These are phyloP conservation scores for Mystacides longicornis DNA, from an alignment of 2,888 invertebrate genomes.

Conservation along the genomic window DNA sequence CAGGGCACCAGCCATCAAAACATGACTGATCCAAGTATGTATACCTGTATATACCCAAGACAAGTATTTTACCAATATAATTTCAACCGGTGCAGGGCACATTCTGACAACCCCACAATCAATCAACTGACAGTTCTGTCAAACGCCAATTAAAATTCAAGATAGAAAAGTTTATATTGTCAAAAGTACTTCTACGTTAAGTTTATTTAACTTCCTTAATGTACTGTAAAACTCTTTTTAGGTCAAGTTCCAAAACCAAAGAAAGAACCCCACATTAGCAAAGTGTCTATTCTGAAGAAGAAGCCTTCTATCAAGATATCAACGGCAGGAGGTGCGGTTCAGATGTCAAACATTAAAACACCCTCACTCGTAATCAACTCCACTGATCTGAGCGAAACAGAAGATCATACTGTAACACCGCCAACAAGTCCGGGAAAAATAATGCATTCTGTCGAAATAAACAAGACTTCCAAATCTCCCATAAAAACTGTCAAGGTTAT, in stretches of 20 bases:
- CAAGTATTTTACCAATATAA: no score
- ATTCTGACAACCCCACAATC: no score
- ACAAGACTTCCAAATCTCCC: slow-evolving; percentile 28
- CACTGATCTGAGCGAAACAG: slow-evolving; percentile 54
- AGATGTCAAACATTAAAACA: slow-evolving; percentile 35
- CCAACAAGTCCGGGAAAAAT: slow-evolving; percentile 40
- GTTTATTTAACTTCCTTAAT: neutral
- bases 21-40: slow-evolving; percentile 5
- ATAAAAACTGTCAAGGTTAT: slow-evolving; percentile 15
- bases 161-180: no score
- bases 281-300: slow-evolving; percentile 54
- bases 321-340: slow-evolving; percentile 29
- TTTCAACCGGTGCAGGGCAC: no score
- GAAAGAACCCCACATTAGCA: slow-evolving; percentile 42
- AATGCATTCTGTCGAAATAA: neutral
- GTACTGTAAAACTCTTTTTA: neutral
- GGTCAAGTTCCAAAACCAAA: slow-evolving; percentile 32
- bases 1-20: slow-evolving; percentile 15
- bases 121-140: no score
- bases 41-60: no score
- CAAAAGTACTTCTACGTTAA: no score
- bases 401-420: slow-evolving; percentile 51
- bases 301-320: slow-evolving; percentile 33
- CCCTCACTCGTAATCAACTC: slow-evolving; percentile 50
- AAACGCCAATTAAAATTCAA: no score